A percentile compares a stretch with the other conserved stretches of the same genome.
phyloP scores from a whole-genome alignment of 2,888 invertebrate genomes.

The Tetragonisca angustula region DNA sequence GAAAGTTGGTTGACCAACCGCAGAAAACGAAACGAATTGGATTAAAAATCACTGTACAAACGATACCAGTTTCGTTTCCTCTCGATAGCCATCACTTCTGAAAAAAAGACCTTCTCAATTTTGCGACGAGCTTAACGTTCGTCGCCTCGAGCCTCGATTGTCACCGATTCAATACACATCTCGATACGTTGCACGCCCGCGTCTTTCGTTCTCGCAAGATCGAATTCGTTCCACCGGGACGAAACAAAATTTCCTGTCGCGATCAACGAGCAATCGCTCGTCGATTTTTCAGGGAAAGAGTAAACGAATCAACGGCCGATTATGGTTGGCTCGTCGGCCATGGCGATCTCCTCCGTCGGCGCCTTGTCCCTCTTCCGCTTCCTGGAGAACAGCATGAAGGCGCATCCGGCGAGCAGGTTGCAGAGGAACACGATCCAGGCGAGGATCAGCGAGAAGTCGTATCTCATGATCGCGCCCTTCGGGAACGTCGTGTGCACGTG shows the following conservation, averaged over 20 bases:
- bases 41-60: neutral
- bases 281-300: neutral
- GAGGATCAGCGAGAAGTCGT: conserved; percentile 90
- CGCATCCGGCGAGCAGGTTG: conserved; percentile 88
- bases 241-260: neutral
- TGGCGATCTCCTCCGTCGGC: conserved; percentile 91
- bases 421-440: conserved; percentile 92
- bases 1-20: neutral
- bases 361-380: conserved; percentile 94
- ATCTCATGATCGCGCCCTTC: conserved; percentile 87
- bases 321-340: conserved; percentile 94
- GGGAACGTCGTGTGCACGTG: conserved; percentile 89
- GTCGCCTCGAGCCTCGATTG: too few species aligned
- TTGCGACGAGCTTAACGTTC: too few species aligned
- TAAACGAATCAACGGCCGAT: conserved; percentile 84
- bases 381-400: conserved; percentile 92
- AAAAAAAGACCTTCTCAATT: too few species aligned
- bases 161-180: too few species aligned
- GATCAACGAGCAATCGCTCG: too few species aligned
- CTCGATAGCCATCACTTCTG: neutral
- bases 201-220: too few species aligned
- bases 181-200: too few species aligned
- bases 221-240: too few species aligned
- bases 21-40: neutral
- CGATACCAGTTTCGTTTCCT: conserved; percentile 1